phyloP scores from a whole-genome alignment of 2,797 vertebrate genomes.

The Benthosema pterotum region DNA sequence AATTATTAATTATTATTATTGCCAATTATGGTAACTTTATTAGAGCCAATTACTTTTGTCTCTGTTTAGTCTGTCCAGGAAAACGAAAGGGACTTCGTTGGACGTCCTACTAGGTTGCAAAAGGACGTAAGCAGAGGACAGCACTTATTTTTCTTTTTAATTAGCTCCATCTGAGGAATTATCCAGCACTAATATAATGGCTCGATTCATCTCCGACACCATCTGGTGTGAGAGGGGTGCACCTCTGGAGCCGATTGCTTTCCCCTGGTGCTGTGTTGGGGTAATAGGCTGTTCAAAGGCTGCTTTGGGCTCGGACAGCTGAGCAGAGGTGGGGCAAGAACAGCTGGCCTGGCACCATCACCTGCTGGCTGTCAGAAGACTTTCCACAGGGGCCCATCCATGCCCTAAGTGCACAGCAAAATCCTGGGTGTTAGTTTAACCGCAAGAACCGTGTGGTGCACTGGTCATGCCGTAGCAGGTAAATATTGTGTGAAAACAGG shows the following conservation, averaged over 20 bases:
- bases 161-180: conserved; percentile 86
- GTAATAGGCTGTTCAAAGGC: conserved; percentile 85
- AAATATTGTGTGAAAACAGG: too few relatives aligned
- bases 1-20: too few relatives aligned
- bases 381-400: conserved; percentile 54
- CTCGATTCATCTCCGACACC: conserved; percentile 84
- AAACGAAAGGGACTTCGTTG: background rate
- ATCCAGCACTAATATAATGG: conserved; percentile 84
- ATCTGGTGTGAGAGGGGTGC: conserved; percentile 79
- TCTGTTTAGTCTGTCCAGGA: background rate
- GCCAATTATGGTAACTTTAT: too few relatives aligned
- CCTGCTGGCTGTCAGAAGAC: conserved; percentile 79
- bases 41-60: background rate
- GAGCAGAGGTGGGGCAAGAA: conserved; percentile 82
- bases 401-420: conserved; percentile 38
- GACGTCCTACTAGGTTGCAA: background rate
- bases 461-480: too few relatives aligned
- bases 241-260: conserved; percentile 82
- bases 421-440: too few relatives aligned
- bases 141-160: conserved; percentile 81
- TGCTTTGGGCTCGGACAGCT: conserved; percentile 81
- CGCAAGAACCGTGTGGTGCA: too few relatives aligned
- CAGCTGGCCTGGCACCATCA: conserved; percentile 79
- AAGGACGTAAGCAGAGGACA: conserved; percentile 53
- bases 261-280: conserved; percentile 79